phyloP scores from a whole-genome alignment of 1,140 invertebrate genomes.

The Laupala kohalensis region DNA sequence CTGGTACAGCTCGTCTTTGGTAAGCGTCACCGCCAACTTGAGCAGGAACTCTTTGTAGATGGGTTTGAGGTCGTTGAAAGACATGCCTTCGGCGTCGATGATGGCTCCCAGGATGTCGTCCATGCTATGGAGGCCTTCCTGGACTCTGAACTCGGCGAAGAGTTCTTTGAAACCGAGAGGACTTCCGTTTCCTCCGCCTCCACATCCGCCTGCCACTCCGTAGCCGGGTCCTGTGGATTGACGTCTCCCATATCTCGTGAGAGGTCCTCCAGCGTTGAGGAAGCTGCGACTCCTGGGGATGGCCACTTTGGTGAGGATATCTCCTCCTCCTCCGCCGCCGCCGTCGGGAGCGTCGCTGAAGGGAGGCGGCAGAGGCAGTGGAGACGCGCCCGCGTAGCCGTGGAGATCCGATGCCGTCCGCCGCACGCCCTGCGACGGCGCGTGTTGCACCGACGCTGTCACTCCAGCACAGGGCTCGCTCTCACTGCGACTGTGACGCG shows the following conservation, averaged over 20 bases:
- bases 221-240: neutral
- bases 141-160: conserved; percentile 67
- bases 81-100: conserved; percentile 81
- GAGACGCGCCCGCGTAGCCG: neutral
- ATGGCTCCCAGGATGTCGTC: conserved; percentile 78
- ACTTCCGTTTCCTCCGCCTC: conserved; percentile 30
- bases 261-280: conserved; percentile 42
- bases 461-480: neutral
- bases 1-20: conserved; percentile 79
- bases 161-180: conserved; percentile 69
- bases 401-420: neutral
- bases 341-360: neutral
- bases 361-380: neutral
- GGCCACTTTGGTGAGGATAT: conserved; percentile 69
- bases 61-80: conserved; percentile 79
- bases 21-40: conserved; percentile 71
- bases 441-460: neutral
- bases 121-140: conserved; percentile 72
- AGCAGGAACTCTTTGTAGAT: conserved; percentile 79
- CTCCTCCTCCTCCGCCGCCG: too few species aligned
- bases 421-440: neutral
- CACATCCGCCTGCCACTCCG: conserved; percentile 14
- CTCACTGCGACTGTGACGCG: neutral
- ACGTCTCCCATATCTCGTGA: conserved; percentile 40
- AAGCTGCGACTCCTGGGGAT: conserved; percentile 71